These are phyloP conservation scores for Lasioglossum oenotherae DNA, from an alignment of 2,888 invertebrate species.

Conservation along the genomic window DNA sequence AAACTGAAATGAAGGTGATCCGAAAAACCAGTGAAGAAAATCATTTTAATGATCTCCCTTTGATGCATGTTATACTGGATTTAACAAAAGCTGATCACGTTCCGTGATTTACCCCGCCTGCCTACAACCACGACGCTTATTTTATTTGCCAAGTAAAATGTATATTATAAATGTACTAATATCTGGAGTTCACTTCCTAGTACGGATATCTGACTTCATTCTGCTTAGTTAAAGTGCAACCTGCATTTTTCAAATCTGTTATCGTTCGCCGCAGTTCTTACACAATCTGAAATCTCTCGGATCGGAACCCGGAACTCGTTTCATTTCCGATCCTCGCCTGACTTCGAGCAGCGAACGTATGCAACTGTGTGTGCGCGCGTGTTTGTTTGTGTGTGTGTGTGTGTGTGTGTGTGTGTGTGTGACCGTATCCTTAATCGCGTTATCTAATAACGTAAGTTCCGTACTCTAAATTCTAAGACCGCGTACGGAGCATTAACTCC, in stretches of 20 bases:
- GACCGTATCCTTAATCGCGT: neutral
- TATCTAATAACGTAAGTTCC: neutral
- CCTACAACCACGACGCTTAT: neutral
- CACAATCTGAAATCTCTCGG: neutral
- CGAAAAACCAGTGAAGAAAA: neutral
- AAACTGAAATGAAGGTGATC: too few species aligned
- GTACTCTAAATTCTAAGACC: conserved; percentile 7
- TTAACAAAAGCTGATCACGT: too few species aligned
- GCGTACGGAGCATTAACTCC: neutral
- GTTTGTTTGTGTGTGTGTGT: neutral
- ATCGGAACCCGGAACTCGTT: neutral
- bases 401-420: neutral
- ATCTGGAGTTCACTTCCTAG: neutral
- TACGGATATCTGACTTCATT: neutral
- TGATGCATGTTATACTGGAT: too few species aligned
- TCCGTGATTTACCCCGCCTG: too few species aligned
- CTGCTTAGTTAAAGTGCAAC: neutral
- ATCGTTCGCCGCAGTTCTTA: neutral
- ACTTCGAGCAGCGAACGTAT: neutral
- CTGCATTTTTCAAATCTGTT: neutral
- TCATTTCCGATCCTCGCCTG: neutral
- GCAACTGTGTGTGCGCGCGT: neutral
- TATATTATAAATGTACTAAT: neutral
- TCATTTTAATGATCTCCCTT: neutral
- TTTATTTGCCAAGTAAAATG: neutral